Evolutionary conservation across 2,797 vertebrate species (phyloP), one percentile per base, ranked within the genome.

Genomic region (Silurus aristotelis): DNA sequence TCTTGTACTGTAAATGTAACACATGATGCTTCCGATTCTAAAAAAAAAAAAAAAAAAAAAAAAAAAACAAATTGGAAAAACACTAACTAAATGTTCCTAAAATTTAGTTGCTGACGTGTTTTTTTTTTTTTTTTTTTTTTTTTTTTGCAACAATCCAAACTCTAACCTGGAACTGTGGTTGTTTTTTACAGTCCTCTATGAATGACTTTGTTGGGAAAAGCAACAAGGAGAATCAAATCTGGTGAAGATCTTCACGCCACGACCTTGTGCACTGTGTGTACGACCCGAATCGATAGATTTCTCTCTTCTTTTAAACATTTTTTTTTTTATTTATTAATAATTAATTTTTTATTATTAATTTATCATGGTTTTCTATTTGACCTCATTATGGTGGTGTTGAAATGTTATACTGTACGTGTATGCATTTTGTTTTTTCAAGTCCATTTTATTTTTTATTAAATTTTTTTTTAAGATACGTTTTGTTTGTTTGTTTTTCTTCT

Each of bases 111-210:
- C 7, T 76, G 4, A 19, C 0, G 25, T 5, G 38, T 38, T 38
- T 38, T 38, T 38, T 31, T 27, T 27, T 27, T n/a, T 3, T 56
- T 15, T 75, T 5, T n/a, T n/a, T n/a, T 38, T 38, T 38, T 38
- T 38, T 3, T 56, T 15, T 75, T 5, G 7, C 12, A 19, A 0
- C 14, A 4, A 43, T 22, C 12, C 6, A 19, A 27, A 76, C 3
- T 56, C 14, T 76, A 60, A 55, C 25, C 25, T 10, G 19, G 43
- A 10, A 1, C 6, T 64, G 77, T 25, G 13, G 78, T 2, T 70
- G 71, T 72, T 3, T n/a, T n/a, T 87, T 60, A 17, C 91, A 96
- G 95, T 93, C 93, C 22, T 94, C 93, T 67, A 93, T 96, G 91
- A 93, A 94, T 8, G 91, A 94, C 63, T 96, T 93, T 90, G 46